These are phyloP conservation scores for Nothocercus nigrocapillus DNA, from an alignment of 2,113 vertebrate species.

Conservation along the genomic window DNA sequence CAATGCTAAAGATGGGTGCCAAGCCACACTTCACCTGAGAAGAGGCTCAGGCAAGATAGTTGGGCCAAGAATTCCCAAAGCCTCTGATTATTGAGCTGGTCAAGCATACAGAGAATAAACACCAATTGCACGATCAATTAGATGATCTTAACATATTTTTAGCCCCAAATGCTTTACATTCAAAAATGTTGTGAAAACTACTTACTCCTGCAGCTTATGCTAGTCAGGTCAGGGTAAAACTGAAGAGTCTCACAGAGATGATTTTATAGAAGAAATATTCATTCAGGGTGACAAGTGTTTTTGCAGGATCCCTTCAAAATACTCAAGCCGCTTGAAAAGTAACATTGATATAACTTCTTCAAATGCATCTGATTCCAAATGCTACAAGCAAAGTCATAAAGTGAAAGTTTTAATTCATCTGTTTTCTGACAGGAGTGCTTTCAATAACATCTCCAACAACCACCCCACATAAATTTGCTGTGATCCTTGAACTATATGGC, in stretches of 20 bases:
- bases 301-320: neutral
- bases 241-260: neutral
- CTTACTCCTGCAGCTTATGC: neutral
- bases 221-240: neutral
- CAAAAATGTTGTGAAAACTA: neutral
- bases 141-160: neutral
- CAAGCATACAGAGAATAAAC: neutral
- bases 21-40: neutral
- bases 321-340: neutral
- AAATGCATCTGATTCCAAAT: slow-evolving; percentile 3
- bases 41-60: neutral
- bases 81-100: neutral
- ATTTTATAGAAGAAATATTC: neutral
- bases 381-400: neutral
- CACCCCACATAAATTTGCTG: neutral
- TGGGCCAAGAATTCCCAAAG: neutral
- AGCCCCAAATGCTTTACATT: neutral
- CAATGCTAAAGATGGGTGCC: neutral
- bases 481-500: neutral
- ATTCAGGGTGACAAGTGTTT: neutral
- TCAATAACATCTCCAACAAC: neutral
- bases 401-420: neutral
- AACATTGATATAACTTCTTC: neutral
- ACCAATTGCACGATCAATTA: neutral
- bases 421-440: neutral